phyloP scores from a whole-genome alignment of 2,113 vertebrate species.

The Hucho hucho region DNA sequence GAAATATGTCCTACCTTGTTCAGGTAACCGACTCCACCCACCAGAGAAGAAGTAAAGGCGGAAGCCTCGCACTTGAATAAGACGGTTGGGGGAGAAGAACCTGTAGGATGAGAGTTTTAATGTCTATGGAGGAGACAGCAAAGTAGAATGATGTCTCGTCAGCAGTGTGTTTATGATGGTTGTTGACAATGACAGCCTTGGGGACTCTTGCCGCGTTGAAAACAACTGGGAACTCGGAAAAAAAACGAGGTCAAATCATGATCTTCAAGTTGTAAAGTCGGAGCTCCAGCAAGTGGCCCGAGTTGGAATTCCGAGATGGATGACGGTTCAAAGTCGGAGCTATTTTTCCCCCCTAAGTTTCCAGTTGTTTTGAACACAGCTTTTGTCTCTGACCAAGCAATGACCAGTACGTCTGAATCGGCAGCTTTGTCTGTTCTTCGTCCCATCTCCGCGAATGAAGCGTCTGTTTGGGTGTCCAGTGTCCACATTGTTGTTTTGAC shows the following conservation, averaged over 20 bases:
- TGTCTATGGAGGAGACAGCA: too few relatives aligned
- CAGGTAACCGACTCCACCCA: slow-evolving; percentile 48
- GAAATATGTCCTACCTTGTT: background rate
- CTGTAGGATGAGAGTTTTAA: background rate
- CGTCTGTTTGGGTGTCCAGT: slow-evolving; percentile 21
- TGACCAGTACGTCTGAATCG: slow-evolving; percentile 27
- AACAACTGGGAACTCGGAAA: too few relatives aligned
- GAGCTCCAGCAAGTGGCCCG: too few relatives aligned
- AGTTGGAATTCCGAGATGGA: background rate
- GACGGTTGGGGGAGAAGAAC: background rate
- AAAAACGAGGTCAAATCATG: too few relatives aligned
- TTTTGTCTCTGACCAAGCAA: slow-evolving; percentile 7
- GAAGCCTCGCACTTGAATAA: background rate
- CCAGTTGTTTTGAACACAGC: too few relatives aligned
- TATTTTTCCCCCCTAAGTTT: too few relatives aligned
- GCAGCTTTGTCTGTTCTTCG: slow-evolving; percentile 32
- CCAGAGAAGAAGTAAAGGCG: background rate
- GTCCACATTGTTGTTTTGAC: background rate
- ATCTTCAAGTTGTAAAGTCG: too few relatives aligned
- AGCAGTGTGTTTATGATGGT: background rate
- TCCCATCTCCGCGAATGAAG: slow-evolving; percentile 22
- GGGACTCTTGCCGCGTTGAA: background rate
- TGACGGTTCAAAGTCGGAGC: too few relatives aligned
- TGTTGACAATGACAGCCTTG: background rate
- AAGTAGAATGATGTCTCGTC: background rate